Conservation (phyloP, 2,113 vertebrate genomes). For the Entelurus aequoreus region DNA sequence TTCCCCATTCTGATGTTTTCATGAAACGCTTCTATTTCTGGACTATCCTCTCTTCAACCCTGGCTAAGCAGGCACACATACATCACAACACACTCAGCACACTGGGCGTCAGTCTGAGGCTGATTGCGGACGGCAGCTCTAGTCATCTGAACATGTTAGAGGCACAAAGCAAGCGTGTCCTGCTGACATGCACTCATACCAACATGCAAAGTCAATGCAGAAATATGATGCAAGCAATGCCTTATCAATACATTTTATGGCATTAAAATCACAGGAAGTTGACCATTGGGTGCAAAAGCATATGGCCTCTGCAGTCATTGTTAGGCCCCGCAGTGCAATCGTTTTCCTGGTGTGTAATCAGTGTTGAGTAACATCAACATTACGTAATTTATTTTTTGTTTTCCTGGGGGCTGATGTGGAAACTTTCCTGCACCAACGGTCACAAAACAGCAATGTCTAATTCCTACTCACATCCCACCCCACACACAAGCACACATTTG, state of each 20-base stretch:
- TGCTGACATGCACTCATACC: slow-evolving; percentile 12
- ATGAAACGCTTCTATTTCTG: slow-evolving; percentile 61
- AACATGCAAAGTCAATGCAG: slow-evolving; percentile 15
- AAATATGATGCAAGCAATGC: background rate
- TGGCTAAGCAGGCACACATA: slow-evolving; percentile 33
- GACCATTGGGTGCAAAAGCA: slow-evolving; percentile 8
- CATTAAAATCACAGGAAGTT: background rate
- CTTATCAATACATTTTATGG: background rate
- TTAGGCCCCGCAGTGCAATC: slow-evolving; percentile 6
- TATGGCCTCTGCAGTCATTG: slow-evolving; percentile 3
- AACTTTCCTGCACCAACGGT: slow-evolving; percentile 42
- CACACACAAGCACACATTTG: slow-evolving; percentile 20
- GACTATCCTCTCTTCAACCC: slow-evolving; percentile 47
- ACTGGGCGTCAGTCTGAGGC: slow-evolving; percentile 36
- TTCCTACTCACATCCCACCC: slow-evolving; percentile 36
- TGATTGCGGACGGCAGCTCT: slow-evolving; percentile 47
- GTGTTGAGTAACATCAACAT: slow-evolving; percentile 48
- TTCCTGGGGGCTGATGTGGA: slow-evolving; percentile 44
- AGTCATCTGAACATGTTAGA: slow-evolving; percentile 45
- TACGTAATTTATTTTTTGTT: slow-evolving; percentile 57
- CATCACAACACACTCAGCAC: slow-evolving; percentile 47
- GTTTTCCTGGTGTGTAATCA: slow-evolving; percentile 36
- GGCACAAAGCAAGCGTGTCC: slow-evolving; percentile 17
- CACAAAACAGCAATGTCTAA: slow-evolving; percentile 47
- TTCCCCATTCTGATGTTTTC: slow-evolving; percentile 55